Conservation (phyloP, 2,888 invertebrate genomes). For the Elysia crispata region DNA sequence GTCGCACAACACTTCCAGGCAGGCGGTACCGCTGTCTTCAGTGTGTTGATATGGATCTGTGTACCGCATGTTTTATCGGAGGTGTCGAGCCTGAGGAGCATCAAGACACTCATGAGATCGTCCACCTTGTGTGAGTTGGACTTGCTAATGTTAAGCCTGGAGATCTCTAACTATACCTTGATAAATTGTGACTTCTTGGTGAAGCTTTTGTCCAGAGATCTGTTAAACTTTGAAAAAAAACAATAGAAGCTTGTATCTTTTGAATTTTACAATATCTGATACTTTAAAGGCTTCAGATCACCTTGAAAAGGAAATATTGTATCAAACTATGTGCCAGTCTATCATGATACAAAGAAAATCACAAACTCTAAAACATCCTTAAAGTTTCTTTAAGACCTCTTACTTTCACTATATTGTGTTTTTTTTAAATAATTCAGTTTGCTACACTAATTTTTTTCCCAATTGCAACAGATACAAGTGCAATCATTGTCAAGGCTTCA, state of each 20-base stretch:
- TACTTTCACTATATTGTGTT: neutral
- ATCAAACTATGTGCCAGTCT: too few species aligned
- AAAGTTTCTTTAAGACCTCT: too few species aligned
- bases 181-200: too few species aligned
- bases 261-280: too few species aligned
- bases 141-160: neutral
- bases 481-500: conserved; percentile 75
- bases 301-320: too few species aligned
- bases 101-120: conserved; percentile 74
- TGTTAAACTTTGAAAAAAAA: too few species aligned
- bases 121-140: conserved; percentile 74
- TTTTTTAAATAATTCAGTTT: neutral
- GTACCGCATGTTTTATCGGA: conserved; percentile 74
- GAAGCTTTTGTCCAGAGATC: too few species aligned
- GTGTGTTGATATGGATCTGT: conserved; percentile 76
- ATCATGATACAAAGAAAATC: too few species aligned
- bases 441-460: neutral
- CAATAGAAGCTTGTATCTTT: too few species aligned
- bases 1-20: conserved; percentile 73
- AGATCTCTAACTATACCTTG: too few species aligned
- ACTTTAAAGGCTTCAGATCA: too few species aligned
- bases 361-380: too few species aligned
- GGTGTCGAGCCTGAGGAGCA: conserved; percentile 75
- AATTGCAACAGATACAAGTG: conserved; percentile 73
- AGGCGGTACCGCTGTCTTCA: conserved; percentile 75